Conservation (phyloP, 2,797 vertebrate genomes). For the Ctenosaura bakeri region DNA sequence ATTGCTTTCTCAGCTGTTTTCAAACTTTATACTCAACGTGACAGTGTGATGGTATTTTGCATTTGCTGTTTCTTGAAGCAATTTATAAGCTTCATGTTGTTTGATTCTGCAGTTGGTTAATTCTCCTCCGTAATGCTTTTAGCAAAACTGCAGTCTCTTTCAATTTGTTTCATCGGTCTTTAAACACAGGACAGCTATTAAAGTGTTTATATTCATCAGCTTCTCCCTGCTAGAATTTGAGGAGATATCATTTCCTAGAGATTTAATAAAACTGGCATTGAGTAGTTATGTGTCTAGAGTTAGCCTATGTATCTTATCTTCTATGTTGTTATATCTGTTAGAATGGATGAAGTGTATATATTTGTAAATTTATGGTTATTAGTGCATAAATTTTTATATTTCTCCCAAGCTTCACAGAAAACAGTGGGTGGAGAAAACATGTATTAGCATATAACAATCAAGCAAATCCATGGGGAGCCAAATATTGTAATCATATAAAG, state of each 20-base stretch:
- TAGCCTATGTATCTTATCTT: background rate
- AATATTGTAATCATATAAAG: background rate
- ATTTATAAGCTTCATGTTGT: constrained; percentile 26
- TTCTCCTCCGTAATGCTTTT: constrained; percentile 34
- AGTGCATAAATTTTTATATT: background rate
- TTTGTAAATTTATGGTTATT: background rate
- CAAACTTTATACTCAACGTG: background rate
- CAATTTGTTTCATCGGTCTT: background rate
- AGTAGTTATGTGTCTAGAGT: background rate
- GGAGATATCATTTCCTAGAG: background rate
- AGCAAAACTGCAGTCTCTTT: constrained; percentile 15
- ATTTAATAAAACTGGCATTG: background rate
- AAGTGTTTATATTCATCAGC: background rate
- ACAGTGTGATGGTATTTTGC: constrained; percentile 15
- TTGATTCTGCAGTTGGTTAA: constrained; percentile 43
- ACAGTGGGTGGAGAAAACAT: background rate
- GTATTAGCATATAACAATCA: background rate
- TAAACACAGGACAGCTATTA: background rate
- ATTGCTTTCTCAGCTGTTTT: constrained; percentile 35
- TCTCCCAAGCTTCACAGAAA: background rate
- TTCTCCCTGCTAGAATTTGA: background rate
- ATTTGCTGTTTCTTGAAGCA: background rate
- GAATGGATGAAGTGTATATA: background rate
- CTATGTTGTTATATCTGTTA: background rate
- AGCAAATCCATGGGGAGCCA: background rate